Evolutionary conservation across 2,797 vertebrate species (phyloP).

Genomic region (Characodon lateralis): DNA sequence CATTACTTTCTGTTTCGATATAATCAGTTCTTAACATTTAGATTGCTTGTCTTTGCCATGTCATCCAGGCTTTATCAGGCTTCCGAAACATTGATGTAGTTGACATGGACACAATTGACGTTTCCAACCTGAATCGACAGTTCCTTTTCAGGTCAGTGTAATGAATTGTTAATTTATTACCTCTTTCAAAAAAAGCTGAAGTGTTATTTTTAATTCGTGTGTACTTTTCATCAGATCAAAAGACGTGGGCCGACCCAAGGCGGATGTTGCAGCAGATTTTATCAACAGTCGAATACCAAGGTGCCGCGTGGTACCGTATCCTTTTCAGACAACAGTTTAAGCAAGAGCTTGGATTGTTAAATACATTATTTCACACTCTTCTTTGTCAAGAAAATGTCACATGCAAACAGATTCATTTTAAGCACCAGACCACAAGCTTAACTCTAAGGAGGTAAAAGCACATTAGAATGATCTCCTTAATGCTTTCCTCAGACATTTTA

Average conservation of each 20-base stretch:
- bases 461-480: conserved; percentile 39
- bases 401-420: background rate
- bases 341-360: background rate
- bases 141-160: conserved; percentile 90
- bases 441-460: background rate
- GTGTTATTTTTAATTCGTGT: conserved; percentile 3
- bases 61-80: conserved; percentile 85
- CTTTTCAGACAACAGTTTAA: conserved; percentile 63
- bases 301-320: conserved; percentile 92
- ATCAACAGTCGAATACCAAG: conserved; percentile 87
- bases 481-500: conserved; percentile 84
- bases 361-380: background rate
- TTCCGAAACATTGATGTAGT: conserved; percentile 91
- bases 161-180: background rate
- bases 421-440: background rate
- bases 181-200: background rate
- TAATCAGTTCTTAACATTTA: background rate
- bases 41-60: conserved; percentile 4
- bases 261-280: conserved; percentile 92
- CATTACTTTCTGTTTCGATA: background rate
- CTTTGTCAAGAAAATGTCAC: background rate
- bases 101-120: conserved; percentile 94
- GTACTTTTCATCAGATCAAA: conserved; percentile 79
- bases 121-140: conserved; percentile 92
- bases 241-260: conserved; percentile 91